phyloP scores from a whole-genome alignment of 2,797 vertebrate species.

The Centroberyx gerrardi region DNA sequence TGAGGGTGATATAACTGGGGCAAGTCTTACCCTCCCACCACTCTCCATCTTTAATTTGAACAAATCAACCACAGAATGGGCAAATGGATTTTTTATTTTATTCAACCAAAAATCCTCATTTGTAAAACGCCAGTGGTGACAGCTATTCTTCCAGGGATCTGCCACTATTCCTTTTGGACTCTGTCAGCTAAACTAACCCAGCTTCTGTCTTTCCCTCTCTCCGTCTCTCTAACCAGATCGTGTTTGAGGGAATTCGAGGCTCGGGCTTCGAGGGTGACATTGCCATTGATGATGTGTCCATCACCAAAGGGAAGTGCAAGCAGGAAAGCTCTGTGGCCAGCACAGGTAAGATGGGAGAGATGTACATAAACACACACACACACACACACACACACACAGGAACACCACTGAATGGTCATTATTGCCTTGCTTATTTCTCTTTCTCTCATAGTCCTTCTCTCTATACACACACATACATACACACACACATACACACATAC shows the following conservation, averaged over 20 bases:
- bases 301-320: slow-evolving; percentile 94
- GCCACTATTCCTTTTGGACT: slow-evolving; percentile 4
- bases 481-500: not conserved
- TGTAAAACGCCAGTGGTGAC: not conserved
- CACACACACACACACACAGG: slow-evolving; percentile 8
- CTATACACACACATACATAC: not conserved
- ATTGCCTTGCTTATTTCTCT: too few species aligned
- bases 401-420: slow-evolving; percentile 8
- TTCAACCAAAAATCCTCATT: not conserved
- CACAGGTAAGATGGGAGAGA: slow-evolving; percentile 83
- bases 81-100: not conserved
- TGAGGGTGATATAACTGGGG: too few species aligned
- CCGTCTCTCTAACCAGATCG: slow-evolving; percentile 85
- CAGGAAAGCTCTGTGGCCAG: slow-evolving; percentile 84
- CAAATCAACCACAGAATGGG: not conserved
- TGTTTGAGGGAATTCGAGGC: slow-evolving; percentile 96
- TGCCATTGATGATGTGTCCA: slow-evolving; percentile 95
- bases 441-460: not conserved
- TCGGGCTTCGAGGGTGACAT: slow-evolving; percentile 95
- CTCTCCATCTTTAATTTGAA: too few species aligned
- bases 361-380: slow-evolving; percentile 1
- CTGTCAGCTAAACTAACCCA: not conserved
- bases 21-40: too few species aligned
- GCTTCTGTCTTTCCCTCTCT: slow-evolving; percentile 19
- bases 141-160: not conserved